These are phyloP conservation scores for Leptinotarsa undecemlineata DNA, from an alignment of 1,140 invertebrate genomes.

Conservation along the genomic window DNA sequence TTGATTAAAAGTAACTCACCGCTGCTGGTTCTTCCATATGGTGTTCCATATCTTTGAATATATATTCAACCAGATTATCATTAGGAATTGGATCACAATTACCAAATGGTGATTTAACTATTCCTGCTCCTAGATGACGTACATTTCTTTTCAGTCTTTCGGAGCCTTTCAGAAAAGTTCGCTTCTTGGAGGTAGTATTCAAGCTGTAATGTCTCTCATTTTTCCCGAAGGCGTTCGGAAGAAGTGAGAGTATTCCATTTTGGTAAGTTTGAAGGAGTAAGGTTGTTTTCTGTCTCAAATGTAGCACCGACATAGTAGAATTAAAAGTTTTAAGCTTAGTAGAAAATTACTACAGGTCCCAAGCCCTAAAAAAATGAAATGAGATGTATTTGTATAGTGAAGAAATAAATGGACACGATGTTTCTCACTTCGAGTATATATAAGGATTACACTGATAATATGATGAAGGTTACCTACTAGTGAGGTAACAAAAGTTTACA, in stretches of 20 bases:
- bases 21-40: conserved; percentile 60
- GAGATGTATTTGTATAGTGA: no score
- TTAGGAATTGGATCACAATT: conserved; percentile 52
- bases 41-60: conserved; percentile 59
- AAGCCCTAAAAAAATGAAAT: not conserved
- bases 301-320: not conserved
- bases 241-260: conserved; percentile 10
- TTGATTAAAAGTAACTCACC: conserved; percentile 58
- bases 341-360: not conserved
- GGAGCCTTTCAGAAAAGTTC: not conserved
- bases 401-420: no score
- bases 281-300: conserved; percentile 14
- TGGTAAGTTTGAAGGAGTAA: conserved; percentile 7
- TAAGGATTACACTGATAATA: no score
- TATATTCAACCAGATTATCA: conserved; percentile 58
- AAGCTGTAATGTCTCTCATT: conserved; percentile 11
- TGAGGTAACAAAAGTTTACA: no score
- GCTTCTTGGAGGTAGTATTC: not conserved
- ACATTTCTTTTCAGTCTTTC: not conserved
- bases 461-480: no score
- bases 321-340: not conserved
- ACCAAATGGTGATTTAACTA: conserved; percentile 42
- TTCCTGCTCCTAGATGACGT: conserved; percentile 20
- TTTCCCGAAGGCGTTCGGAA: conserved; percentile 10
- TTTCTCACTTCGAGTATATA: no score